phyloP scores from a whole-genome alignment of 2,113 vertebrate genomes.

The Collichthys lucidus region DNA sequence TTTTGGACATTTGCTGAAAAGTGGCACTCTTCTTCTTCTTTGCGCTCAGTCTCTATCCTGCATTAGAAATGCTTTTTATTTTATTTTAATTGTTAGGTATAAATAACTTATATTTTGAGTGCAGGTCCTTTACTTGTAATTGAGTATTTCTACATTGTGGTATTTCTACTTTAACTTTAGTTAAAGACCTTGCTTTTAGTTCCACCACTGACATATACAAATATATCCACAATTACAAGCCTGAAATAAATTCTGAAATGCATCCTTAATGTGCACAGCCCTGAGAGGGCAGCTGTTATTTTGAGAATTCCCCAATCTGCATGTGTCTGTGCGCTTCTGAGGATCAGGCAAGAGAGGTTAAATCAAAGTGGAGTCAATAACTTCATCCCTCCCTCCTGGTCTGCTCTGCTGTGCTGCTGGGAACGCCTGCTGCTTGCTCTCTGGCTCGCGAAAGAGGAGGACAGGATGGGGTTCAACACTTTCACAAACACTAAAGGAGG shows the following conservation, averaged over 20 bases:
- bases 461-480: slow-evolving; percentile 70
- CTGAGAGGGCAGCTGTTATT: slow-evolving; percentile 43
- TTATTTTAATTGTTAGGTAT: background rate
- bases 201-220: background rate
- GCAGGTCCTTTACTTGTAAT: slow-evolving; percentile 8
- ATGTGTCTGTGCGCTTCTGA: slow-evolving; percentile 55
- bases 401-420: slow-evolving; percentile 64
- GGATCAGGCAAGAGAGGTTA: slow-evolving; percentile 73
- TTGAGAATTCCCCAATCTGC: slow-evolving; percentile 62
- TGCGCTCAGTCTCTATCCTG: background rate
- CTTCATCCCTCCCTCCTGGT: slow-evolving; percentile 69
- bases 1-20: background rate
- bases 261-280: slow-evolving; percentile 5
- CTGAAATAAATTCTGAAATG: slow-evolving; percentile 14
- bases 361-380: slow-evolving; percentile 81
- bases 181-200: background rate
- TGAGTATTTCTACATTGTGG: background rate
- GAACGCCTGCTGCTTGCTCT: slow-evolving; percentile 71
- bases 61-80: background rate
- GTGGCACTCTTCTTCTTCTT: background rate
- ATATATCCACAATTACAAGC: background rate
- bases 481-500: slow-evolving; percentile 66
- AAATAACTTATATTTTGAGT: background rate
- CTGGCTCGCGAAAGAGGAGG: slow-evolving; percentile 59
- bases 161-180: slow-evolving; percentile 10